Conservation (phyloP, 2,888 invertebrate genomes). For the Drosophila testacea region DNA sequence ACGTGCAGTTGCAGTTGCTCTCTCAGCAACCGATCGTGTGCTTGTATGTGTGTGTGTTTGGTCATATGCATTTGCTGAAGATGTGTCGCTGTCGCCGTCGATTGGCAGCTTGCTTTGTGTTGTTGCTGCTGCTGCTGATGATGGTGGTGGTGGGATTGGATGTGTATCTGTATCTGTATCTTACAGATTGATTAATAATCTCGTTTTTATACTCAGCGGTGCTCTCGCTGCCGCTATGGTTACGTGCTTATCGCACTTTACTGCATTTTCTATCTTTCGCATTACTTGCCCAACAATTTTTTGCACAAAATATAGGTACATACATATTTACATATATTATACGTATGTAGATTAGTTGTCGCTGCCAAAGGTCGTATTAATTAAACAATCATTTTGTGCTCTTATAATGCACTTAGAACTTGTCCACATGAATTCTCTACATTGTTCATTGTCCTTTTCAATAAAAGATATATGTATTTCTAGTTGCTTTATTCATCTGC, state of each 20-base stretch:
- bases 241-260: constrained; percentile 78
- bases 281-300: constrained; percentile 38
- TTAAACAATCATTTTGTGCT: constrained; percentile 60
- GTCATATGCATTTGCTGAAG: constrained; percentile 64
- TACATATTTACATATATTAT: constrained; percentile 3
- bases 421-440: not conserved
- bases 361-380: constrained; percentile 66
- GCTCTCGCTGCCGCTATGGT: constrained; percentile 51
- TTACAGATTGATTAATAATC: constrained; percentile 78
- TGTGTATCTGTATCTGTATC: constrained; percentile 70
- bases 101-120: constrained; percentile 58
- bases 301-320: constrained; percentile 9
- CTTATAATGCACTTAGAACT: constrained; percentile 25
- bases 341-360: constrained; percentile 30
- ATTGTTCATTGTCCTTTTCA: constrained; percentile 6
- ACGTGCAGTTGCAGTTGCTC: constrained; percentile 54
- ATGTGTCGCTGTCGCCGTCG: constrained; percentile 64
- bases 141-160: constrained; percentile 43
- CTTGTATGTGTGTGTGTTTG: constrained; percentile 41
- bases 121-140: constrained; percentile 17
- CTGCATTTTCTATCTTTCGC: constrained; percentile 67
- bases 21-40: constrained; percentile 49
- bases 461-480: constrained; percentile 13
- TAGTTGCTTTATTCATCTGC: constrained; percentile 6
- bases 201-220: constrained; percentile 68